Conservation (phyloP, 1,140 invertebrate genomes). For the Nasonia longicornis region DNA sequence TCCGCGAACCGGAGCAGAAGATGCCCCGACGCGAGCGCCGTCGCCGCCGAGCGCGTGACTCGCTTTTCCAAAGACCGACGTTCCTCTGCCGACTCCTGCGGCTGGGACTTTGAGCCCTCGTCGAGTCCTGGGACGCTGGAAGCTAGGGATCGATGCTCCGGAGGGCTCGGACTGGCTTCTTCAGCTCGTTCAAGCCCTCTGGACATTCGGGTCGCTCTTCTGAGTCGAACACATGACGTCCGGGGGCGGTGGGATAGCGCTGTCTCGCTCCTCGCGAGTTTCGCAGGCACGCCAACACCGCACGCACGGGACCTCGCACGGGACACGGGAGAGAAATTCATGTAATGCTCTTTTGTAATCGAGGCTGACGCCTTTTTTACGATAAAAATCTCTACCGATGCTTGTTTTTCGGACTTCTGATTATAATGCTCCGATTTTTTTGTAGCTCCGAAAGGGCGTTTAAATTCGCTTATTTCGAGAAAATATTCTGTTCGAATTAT, state of each 20-base stretch:
- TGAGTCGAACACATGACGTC: slow-evolving; percentile 46
- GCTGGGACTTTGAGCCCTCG: not conserved
- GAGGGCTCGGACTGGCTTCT: not conserved
- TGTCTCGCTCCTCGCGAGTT: not conserved
- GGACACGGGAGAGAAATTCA: too few relatives aligned
- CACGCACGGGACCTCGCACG: not conserved
- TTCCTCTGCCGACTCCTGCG: not conserved
- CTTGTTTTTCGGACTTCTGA: not conserved
- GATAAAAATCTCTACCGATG: not conserved
- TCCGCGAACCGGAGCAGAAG: slow-evolving; percentile 2
- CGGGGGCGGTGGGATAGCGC: slow-evolving; percentile 31
- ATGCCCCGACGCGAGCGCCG: not conserved
- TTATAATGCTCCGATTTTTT: not conserved
- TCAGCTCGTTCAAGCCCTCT: not conserved
- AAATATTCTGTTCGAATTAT: too few relatives aligned
- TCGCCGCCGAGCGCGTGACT: not conserved
- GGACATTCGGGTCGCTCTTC: slow-evolving; percentile 2
- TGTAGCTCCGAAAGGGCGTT: not conserved
- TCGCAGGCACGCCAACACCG: not conserved
- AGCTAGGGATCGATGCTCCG: not conserved
- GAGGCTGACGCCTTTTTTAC: not conserved
- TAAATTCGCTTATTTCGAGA: too few relatives aligned
- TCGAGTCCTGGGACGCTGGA: too few relatives aligned
- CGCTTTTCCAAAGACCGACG: slow-evolving; percentile 1
- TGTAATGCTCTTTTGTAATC: not conserved